These are phyloP conservation scores for Pseudonaja textilis DNA, from an alignment of 2,113 vertebrate species.

Conservation along the genomic window DNA sequence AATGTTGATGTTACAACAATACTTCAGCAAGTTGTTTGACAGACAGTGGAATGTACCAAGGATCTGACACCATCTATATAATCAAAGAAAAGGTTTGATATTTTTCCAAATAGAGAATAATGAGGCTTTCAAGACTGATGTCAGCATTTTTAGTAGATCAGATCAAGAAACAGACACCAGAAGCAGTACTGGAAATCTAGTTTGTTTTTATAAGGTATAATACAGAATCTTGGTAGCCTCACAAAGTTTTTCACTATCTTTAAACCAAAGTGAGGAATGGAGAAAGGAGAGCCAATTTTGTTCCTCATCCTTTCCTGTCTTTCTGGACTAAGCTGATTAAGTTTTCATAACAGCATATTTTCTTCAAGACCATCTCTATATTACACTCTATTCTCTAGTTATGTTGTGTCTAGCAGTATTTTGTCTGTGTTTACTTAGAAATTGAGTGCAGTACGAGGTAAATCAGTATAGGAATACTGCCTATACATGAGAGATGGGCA, in stretches of 20 bases:
- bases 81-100: neutral
- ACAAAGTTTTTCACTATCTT: neutral
- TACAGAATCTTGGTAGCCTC: neutral
- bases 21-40: neutral
- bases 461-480: neutral
- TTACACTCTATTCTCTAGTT: neutral
- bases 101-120: neutral
- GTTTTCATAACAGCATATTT: neutral
- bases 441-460: neutral
- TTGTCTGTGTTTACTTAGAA: neutral
- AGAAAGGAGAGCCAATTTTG: neutral
- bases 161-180: neutral
- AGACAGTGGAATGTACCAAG: neutral
- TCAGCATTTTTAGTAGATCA: neutral
- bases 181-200: neutral
- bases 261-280: neutral
- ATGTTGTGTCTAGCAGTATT: neutral
- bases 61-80: neutral
- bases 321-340: no score
- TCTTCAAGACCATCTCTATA: neutral
- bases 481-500: neutral
- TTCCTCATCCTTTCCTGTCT: neutral
- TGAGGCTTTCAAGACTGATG: neutral
- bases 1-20: neutral
- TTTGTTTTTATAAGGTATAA: neutral